Evolutionary conservation across 2,113 vertebrate genomes (phyloP), one percentile per base, ranked within the genome.

Genomic region (Hypomesus transpacificus): DNA sequence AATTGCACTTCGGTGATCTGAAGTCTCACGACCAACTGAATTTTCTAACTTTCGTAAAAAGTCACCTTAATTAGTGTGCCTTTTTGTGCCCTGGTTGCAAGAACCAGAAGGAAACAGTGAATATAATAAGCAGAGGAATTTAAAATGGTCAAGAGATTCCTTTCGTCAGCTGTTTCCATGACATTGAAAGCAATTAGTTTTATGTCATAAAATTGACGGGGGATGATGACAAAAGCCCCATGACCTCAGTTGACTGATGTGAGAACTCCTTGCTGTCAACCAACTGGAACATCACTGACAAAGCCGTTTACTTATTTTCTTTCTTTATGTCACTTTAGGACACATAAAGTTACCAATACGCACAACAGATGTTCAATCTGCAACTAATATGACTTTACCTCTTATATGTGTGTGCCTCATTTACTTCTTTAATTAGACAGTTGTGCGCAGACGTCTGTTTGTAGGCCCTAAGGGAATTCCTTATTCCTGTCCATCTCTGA

Each of bases 11-110:
- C 14, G 54, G 31, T 56, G 50, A 74, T 76, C 64, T 69, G 75
- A 82, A 74, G 73, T n/a, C n/a, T 52, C 66, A 22, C 68, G 20
- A 26, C 34, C 52, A 69, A 71, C 39, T 51, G 68, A 80, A 74
- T 54, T 51, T 52, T 50, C 34, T 53, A 24, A 66, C 67, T 31
- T 61, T 34, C 31, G 4, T 34, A 34, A 6, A 34, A 34, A 34
- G 31, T 70, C 73, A 78, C 70, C 75, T 76, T 79, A 79, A 84
- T 84, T 74, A 81, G 74, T 21, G 17, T 60, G 28, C 52, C 69
- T 68, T 68, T 74, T 60, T 63, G 70, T 34, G 24, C 53, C 31
- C 31, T 34, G 31, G 31, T 34, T 21, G 26, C 20, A 54, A 68
- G 56, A 68, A n/a, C 34, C 6, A 54, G 26, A 63, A 17, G 17